These are phyloP conservation scores for Chionomys nivalis DNA, from an alignment of 2,113 vertebrate species.

Conservation along the genomic window DNA sequence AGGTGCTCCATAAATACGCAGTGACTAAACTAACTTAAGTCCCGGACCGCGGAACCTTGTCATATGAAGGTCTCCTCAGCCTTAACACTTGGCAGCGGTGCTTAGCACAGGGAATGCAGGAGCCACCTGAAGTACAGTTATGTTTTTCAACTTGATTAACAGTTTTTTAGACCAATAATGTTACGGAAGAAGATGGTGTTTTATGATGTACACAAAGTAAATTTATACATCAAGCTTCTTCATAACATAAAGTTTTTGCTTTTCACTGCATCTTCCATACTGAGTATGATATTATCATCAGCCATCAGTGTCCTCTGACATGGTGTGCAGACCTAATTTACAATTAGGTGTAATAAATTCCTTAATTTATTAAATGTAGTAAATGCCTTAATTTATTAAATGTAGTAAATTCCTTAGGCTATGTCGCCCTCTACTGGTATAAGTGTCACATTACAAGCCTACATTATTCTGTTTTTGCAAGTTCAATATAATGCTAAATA, in stretches of 20 bases:
- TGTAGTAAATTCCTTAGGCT: neutral
- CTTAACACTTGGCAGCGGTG: neutral
- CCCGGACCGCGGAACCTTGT: neutral
- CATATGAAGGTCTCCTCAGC: neutral
- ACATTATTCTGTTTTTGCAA: neutral
- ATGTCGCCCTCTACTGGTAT: neutral
- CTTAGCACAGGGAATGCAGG: neutral
- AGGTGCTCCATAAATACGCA: slow-evolving; percentile 36
- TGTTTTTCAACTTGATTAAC: neutral
- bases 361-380: too few relatives aligned
- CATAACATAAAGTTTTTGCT: neutral
- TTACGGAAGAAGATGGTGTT: neutral
- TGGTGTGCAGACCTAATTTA: too few relatives aligned
- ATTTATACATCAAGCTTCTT: neutral
- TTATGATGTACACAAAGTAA: neutral
- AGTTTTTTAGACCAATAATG: neutral
- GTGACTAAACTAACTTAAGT: slow-evolving; percentile 12
- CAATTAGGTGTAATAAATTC: too few relatives aligned
- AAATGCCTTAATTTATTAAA: neutral
- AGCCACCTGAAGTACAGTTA: neutral
- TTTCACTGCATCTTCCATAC: neutral
- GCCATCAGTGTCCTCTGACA: neutral
- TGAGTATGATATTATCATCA: neutral
- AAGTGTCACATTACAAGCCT: neutral
- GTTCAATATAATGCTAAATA: neutral